Evolutionary conservation across 2,113 vertebrate species (phyloP), one percentile per base, ranked within the genome.

Genomic region (Oncorhynchus clarkii): DNA sequence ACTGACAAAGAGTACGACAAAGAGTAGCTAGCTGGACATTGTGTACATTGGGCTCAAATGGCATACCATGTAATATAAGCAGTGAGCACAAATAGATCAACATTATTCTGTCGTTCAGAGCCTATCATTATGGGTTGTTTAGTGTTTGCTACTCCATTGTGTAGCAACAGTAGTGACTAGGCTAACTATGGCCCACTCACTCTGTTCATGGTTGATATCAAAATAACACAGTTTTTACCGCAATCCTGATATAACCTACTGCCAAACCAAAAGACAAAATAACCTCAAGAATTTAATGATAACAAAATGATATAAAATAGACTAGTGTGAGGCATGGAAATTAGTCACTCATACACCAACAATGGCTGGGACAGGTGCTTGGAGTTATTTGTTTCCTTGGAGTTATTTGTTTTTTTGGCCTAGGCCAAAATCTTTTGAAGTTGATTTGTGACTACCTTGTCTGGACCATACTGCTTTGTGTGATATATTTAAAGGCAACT

Each of bases 91-190:
- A 67, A 67, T 67, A 16, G 0, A 67, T 67, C 65, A 5, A 5
- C 29, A 16, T 8, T 39, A 16, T 16, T 14, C 67, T 68, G 14
- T 34, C 18, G 39, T 68, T 68, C 20, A 60, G 29, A 20, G 16
- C 14, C 29, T 31, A 27, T 18, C 81, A 70, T 81, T n/a, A 68
- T 70, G 64, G 72, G 77, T 79, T 80, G 71, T 82, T 82, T 79
- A 64, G 75, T 51, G 73, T 39, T 82, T 82, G 84, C 81, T 87
- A 83, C 71, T 84, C 74, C 51, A 82, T 71, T 77, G 70, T 80
- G 66, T 67, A 34, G 70, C 75, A 80, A 70, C 73, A 76, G 77
- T n/a, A 24, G 18, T 24, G 59, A 62, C n/a, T 62, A 62, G 13
- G 54, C 39, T 8, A 45, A 45, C 39, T 57, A 20, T 57, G 16